A percentile compares a stretch with the other conserved stretches of the same genome.
Evolutionary conservation across 2,888 invertebrate genomes (phyloP).

Genomic region (Apamea sordens): DNA sequence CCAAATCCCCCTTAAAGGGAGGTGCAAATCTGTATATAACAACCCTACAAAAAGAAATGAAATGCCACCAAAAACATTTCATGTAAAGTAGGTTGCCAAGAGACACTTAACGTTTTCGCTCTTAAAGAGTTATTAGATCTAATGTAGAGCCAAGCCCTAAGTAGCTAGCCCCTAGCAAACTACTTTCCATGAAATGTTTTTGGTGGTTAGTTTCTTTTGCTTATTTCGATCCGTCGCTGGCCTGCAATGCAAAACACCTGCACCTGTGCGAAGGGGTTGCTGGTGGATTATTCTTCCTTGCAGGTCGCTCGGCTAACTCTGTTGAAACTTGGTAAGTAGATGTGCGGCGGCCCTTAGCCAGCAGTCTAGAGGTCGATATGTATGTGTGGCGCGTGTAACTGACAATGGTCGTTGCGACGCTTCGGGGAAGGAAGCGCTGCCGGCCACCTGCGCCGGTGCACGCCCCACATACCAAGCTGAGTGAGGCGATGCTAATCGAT

Average conservation of each 20-base stretch:
- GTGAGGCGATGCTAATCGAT: constrained; percentile 62
- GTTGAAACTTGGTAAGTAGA: background rate
- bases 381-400: constrained; percentile 74
- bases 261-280: background rate
- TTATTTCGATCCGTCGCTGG: too few species aligned
- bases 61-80: background rate
- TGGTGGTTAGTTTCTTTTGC: background rate
- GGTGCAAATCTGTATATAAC: too few species aligned
- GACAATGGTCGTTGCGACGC: constrained; percentile 72
- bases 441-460: constrained; percentile 70
- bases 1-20: background rate
- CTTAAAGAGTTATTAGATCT: background rate
- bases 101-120: background rate
- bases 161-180: background rate
- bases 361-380: constrained; percentile 42
- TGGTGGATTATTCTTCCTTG: background rate
- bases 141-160: background rate
- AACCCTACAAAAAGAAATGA: background rate
- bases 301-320: too few species aligned
- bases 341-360: background rate
- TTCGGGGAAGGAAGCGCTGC: constrained; percentile 85
- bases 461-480: constrained; percentile 54
- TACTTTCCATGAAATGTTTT: background rate
- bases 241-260: background rate
- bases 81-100: background rate